Percentiles rank a stretch among this genome's conserved stretches.
Conservation (phyloP, 2,888 invertebrate genomes). For the Cephus nigrinus region DNA sequence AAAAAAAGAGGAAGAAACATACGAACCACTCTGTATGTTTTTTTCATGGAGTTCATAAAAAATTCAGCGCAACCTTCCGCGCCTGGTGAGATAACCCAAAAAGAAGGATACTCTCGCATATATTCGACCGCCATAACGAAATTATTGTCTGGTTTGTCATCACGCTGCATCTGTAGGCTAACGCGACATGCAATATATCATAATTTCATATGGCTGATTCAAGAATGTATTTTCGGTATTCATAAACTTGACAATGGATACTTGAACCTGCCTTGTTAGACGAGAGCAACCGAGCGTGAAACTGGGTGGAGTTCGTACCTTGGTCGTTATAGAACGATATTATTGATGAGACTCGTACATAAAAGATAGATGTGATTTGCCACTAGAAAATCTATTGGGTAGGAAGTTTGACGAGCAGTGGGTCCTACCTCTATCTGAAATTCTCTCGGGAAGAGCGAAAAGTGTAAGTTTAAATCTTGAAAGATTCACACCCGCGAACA, state of each 20-base stretch:
- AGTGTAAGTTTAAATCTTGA: neutral
- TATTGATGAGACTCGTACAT: constrained; percentile 2
- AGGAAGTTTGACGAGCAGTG: neutral
- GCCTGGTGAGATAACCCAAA: neutral
- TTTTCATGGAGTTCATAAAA: neutral
- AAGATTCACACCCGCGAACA: neutral
- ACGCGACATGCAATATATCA: constrained; percentile 50
- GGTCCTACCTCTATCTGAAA: neutral
- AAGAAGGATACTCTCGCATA: neutral
- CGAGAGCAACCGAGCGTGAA: constrained; percentile 48
- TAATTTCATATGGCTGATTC: constrained; percentile 45
- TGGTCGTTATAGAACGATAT: constrained; percentile 9
- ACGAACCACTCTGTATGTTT: neutral
- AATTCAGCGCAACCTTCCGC: neutral
- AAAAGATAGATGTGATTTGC: neutral
- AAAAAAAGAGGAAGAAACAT: neutral
- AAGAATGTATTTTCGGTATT: constrained; percentile 49
- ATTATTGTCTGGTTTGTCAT: neutral
- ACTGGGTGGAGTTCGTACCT: constrained; percentile 49
- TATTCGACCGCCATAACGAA: neutral
- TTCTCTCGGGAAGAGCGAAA: neutral
- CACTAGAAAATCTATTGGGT: neutral
- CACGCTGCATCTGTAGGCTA: neutral
- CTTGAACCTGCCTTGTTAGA: constrained; percentile 53
- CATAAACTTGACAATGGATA: constrained; percentile 52